These are phyloP conservation scores for Coptodon rendalli DNA, from an alignment of 2,113 vertebrate genomes.

Conservation along the genomic window DNA sequence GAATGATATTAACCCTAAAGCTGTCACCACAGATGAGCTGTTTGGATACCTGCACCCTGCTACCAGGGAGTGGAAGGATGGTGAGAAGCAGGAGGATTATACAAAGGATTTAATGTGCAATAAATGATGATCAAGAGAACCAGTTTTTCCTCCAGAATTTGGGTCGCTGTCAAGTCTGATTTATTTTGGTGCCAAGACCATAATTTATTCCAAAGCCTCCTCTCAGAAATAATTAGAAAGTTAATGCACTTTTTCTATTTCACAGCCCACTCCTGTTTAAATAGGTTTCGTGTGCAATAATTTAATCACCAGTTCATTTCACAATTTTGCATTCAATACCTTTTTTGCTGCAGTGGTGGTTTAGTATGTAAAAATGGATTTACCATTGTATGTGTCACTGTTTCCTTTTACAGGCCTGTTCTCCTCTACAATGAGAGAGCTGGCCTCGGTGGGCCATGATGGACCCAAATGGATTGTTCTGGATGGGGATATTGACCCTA, in stretches of 20 bases:
- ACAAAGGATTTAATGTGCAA: not conserved
- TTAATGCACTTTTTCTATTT: not conserved
- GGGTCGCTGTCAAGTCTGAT: not conserved
- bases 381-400: not conserved
- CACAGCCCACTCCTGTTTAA: not conserved
- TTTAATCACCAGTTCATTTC: not conserved
- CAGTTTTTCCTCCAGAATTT: not conserved
- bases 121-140: not conserved
- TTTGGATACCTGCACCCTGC: conserved; percentile 74
- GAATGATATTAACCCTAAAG: conserved; percentile 73
- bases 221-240: not conserved
- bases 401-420: conserved; percentile 61
- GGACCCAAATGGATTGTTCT: conserved; percentile 75
- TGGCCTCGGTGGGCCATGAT: conserved; percentile 56
- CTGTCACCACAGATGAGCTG: conserved; percentile 70
- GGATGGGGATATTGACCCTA: conserved; percentile 71
- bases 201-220: not conserved
- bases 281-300: not conserved
- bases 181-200: not conserved
- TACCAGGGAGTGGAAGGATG: conserved; percentile 76
- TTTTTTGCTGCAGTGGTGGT: not conserved
- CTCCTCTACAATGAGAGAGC: conserved; percentile 73
- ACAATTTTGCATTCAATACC: not conserved
- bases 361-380: not conserved
- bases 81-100: conserved; percentile 37